Percentiles rank a stretch among this genome's conserved stretches.
Conservation (phyloP, 2,888 invertebrate species). For the Lathronympha strigana region DNA sequence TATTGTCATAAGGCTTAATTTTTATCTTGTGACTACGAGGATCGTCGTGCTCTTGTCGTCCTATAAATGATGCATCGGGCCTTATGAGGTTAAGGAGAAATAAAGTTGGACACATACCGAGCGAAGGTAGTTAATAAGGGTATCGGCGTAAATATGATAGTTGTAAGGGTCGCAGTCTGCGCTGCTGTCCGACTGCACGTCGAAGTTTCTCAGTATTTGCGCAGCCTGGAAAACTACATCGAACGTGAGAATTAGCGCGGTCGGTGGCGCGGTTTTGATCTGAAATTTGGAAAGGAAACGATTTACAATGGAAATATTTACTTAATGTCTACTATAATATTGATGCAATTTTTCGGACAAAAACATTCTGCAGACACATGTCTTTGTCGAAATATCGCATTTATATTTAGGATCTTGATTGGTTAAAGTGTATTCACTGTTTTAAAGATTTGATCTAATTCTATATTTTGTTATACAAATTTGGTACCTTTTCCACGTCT, state of each 20-base stretch:
- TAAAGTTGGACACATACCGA: slow-evolving; percentile 15
- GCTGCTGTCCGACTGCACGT: neutral
- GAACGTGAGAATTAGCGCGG: slow-evolving; percentile 29
- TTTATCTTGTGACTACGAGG: no score
- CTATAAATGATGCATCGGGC: no score
- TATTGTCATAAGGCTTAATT: no score
- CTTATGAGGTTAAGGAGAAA: neutral
- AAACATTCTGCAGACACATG: no score
- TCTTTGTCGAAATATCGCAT: no score
- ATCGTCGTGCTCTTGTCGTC: no score
- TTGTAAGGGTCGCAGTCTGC: slow-evolving; percentile 7
- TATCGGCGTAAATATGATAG: slow-evolving; percentile 15
- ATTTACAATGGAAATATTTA: neutral
- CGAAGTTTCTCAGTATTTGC: slow-evolving; percentile 6
- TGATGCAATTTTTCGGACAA: no score
- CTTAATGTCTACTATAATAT: no score
- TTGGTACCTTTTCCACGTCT: slow-evolving; percentile 16
- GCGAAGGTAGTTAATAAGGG: slow-evolving; percentile 33
- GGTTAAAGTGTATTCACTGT: no score
- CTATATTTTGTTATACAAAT: no score
- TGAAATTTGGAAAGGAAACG: neutral
- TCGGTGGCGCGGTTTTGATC: slow-evolving; percentile 25
- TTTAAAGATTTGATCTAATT: no score
- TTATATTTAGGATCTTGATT: no score
- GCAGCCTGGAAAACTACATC: slow-evolving; percentile 25